These are phyloP conservation scores for Arvicanthis niloticus DNA, from an alignment of 2,113 vertebrate species.

Conservation along the genomic window DNA sequence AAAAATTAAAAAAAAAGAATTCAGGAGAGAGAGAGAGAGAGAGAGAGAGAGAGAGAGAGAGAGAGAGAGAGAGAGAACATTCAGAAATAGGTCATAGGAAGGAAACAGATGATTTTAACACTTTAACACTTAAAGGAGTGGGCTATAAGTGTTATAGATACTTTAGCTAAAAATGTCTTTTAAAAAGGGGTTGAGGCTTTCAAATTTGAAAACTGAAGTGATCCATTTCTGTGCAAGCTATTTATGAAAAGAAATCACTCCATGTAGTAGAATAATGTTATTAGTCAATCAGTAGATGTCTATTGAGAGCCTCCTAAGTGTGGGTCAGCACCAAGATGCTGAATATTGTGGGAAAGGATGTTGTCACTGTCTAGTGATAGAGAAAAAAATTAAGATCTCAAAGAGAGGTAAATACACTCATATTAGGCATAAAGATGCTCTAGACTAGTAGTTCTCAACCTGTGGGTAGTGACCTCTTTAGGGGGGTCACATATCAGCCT, in stretches of 20 bases:
- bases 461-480: background rate
- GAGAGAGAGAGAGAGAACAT: background rate
- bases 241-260: background rate
- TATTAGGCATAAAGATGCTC: background rate
- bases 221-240: slow-evolving; percentile 5
- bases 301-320: background rate
- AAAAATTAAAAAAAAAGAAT: background rate
- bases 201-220: slow-evolving; percentile 26
- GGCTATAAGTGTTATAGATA: background rate
- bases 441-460: background rate
- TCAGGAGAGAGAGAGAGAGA: background rate
- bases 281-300: background rate
- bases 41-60: too few species aligned
- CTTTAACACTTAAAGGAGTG: background rate
- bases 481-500: background rate
- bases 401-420: background rate
- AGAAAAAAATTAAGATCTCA: background rate
- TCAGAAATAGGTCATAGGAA: slow-evolving; percentile 4
- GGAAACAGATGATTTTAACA: slow-evolving; percentile 6
- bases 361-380: background rate
- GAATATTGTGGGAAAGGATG: background rate
- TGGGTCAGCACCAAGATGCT: background rate
- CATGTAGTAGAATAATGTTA: background rate
- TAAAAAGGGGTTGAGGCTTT: background rate
- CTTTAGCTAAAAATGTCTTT: background rate